Conservation (phyloP, 2,113 vertebrate species). For the Haemorhous mexicanus region DNA sequence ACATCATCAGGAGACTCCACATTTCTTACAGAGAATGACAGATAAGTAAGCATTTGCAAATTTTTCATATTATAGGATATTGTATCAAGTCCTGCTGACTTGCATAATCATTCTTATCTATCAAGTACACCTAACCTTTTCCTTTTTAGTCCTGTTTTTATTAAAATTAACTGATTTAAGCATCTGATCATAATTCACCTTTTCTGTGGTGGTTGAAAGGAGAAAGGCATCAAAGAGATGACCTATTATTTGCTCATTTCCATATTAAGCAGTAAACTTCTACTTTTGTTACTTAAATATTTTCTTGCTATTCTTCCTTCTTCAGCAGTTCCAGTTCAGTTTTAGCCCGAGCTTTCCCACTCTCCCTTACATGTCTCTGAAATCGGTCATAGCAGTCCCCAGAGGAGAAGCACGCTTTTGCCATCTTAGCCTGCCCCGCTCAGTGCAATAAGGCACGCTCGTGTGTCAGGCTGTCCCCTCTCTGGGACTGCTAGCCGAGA, state of each 20-base stretch:
- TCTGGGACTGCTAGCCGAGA: background rate
- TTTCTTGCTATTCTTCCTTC: background rate
- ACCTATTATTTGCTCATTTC: background rate
- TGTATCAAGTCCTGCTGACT: background rate
- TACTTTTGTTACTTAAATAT: background rate
- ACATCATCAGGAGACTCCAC: background rate
- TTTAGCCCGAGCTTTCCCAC: background rate
- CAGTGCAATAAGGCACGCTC: rapidly evolving
- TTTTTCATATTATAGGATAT: background rate
- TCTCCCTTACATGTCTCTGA: background rate
- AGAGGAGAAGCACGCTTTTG: background rate
- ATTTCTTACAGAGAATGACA: background rate
- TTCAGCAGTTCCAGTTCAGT: background rate
- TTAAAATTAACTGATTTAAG: slow-evolving; percentile 6
- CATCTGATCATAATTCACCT: background rate
- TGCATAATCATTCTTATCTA: background rate
- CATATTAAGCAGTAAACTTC: background rate
- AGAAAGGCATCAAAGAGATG: background rate
- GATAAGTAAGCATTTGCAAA: background rate
- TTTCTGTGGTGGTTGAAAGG: background rate
- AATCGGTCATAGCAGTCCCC: background rate
- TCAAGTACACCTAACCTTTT: background rate
- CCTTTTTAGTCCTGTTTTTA: background rate
- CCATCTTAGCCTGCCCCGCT: rapidly evolving
- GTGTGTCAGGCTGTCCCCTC: background rate